A percentile compares a stretch with the other conserved stretches of the same genome.
Conservation (phyloP, 2,888 invertebrate genomes). For the Drosophila putrida region DNA sequence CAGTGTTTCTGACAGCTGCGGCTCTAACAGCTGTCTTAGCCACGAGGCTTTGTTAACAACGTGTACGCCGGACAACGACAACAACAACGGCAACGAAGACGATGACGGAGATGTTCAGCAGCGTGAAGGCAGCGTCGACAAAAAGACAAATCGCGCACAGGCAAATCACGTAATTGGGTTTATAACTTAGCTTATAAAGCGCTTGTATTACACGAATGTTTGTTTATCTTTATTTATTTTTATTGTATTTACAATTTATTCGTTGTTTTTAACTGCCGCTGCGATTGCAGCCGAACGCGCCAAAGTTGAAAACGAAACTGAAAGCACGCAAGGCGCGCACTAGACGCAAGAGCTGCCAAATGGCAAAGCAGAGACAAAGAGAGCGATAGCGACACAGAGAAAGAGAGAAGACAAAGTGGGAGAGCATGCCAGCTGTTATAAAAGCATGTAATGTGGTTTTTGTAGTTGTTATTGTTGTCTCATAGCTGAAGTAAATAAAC, state of each 20-base stretch:
- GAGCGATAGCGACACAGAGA: conserved; percentile 6
- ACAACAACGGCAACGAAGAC: conserved; percentile 4
- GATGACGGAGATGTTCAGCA: conserved; percentile 30
- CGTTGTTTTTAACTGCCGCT: conserved; percentile 21
- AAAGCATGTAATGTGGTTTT: conserved; percentile 32
- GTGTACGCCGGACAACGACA: conserved; percentile 23
- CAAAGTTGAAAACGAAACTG: conserved; percentile 82
- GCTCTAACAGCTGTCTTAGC: conserved; percentile 58
- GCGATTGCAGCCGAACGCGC: conserved; percentile 65
- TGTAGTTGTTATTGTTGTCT: conserved; percentile 12
- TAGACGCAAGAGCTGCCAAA: conserved; percentile 47
- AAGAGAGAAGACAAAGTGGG: conserved; percentile 21
- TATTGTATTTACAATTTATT: conserved; percentile 27
- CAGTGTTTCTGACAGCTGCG: conserved; percentile 29
- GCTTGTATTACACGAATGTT: conserved; percentile 37
- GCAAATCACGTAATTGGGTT: conserved; percentile 70
- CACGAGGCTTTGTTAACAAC: conserved; percentile 36
- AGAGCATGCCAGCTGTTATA: conserved; percentile 47
- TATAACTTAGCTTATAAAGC: conserved; percentile 47
- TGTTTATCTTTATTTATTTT: conserved; percentile 16
- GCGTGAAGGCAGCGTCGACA: conserved; percentile 39
- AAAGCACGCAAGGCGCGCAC: conserved; percentile 62
- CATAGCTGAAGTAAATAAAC: conserved; percentile 30
- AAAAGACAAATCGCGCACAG: conserved; percentile 18
- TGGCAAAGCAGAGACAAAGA: conserved; percentile 37